Evolutionary conservation across 2,888 invertebrate species (phyloP).

Genomic region (Camponotus fellah): DNA sequence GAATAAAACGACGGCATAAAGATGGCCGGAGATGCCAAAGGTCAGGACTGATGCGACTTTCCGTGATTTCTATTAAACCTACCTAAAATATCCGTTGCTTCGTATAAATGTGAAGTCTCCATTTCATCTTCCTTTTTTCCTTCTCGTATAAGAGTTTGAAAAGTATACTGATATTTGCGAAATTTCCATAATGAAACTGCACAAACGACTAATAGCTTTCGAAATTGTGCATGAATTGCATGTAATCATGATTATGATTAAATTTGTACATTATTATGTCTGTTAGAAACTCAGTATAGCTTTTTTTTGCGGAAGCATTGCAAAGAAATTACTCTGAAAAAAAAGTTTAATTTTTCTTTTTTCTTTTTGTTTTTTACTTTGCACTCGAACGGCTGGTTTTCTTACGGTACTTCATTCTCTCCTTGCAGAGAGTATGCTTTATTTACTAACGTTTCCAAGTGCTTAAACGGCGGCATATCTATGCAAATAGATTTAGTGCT

Average conservation of each 20-base stretch:
- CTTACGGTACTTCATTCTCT: background rate
- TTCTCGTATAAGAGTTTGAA: background rate
- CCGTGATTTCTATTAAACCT: conserved; percentile 21
- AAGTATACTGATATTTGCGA: background rate
- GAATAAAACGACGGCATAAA: conserved; percentile 59
- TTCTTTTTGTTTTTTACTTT: background rate
- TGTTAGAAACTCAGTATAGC: background rate
- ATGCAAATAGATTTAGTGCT: conserved; percentile 6
- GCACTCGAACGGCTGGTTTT: background rate
- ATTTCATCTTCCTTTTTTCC: background rate
- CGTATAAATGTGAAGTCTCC: background rate
- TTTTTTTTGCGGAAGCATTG: background rate
- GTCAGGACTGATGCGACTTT: conserved; percentile 6
- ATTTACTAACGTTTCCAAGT: conserved; percentile 21
- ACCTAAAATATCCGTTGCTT: background rate
- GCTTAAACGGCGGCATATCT: background rate
- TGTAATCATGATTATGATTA: background rate
- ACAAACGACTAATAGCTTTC: background rate
- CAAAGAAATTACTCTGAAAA: background rate
- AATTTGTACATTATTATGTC: background rate
- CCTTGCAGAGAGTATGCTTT: background rate
- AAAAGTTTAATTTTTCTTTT: background rate
- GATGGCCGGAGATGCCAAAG: conserved; percentile 41
- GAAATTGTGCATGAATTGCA: background rate
- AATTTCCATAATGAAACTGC: background rate